Evolutionary conservation across 2,888 invertebrate genomes (phyloP), one percentile per base, ranked within the genome.

Genomic region (Archips xylosteana): DNA sequence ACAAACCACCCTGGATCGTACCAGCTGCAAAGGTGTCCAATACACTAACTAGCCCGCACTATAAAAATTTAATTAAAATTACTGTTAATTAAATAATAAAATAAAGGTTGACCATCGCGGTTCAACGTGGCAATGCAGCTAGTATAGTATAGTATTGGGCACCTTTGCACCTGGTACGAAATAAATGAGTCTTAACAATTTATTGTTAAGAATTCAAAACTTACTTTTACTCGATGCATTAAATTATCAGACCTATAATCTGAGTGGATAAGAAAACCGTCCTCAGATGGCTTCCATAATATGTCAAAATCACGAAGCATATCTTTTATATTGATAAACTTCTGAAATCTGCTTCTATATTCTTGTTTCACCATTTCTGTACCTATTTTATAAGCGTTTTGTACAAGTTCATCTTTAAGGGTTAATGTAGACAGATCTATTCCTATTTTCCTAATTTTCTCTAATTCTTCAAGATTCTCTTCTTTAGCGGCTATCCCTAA

Each of bases 401-500:
- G 2, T 23, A 45, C 9, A 23, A 62, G 12, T 42, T 12, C 6
- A 10, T 10, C 12, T 45, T 45, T 62, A 15, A 62, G 23, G 10
- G 1, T 2, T 3, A 15, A 3, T 5, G 4, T 2, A 62, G 3
- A 62, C 15, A 62, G 10, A 12, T 62, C 10, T 0, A 64, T 65
- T 0, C 42, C 9, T 8, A 75, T 67, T 1, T 83, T 71, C 0
- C 74, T 72, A 2, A 78, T 74, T 54, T 64, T 60, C 0, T 78
- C 76, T 23, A 83, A 86, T 12, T 81, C 79, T n/a, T 80, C 82
- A 0, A 89, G 90, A 32, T 87, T 78, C 61, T 89, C 85, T 10
- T 85, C 85, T 59, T 84, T 83, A 57, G 86, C 83, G 0, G 89
- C 88, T n/a, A 90, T 88, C 0, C 90, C 90, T n/a, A 90, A 75